Conservation (phyloP, 2,797 vertebrate species). For the Tinamus major region DNA sequence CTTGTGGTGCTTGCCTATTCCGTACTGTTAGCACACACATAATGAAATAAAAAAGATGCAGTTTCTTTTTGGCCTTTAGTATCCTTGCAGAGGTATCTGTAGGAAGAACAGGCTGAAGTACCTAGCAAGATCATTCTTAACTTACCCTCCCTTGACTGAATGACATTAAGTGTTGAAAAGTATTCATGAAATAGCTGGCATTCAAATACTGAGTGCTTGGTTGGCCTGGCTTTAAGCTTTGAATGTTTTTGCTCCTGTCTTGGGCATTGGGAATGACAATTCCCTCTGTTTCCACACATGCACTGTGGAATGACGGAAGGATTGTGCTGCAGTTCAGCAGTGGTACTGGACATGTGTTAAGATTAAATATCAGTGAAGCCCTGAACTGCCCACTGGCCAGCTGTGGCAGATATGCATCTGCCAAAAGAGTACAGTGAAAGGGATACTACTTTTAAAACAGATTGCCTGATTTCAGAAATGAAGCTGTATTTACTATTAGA, state of each 20-base stretch:
- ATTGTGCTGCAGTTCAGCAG: background rate
- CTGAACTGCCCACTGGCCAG: background rate
- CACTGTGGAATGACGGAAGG: background rate
- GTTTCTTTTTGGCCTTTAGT: background rate
- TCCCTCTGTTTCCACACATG: background rate
- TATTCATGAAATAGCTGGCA: no score
- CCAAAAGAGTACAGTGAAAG: background rate
- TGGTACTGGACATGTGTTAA: background rate
- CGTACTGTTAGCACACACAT: background rate
- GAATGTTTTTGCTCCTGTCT: background rate
- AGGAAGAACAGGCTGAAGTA: no score
- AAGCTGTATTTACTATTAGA: background rate
- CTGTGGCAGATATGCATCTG: background rate
- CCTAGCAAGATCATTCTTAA: background rate
- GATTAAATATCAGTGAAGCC: background rate
- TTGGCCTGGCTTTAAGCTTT: background rate
- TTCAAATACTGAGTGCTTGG: background rate
- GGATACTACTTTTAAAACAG: background rate
- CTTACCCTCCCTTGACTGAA: background rate
- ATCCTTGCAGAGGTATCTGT: background rate
- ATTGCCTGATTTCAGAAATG: background rate
- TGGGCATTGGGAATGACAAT: background rate
- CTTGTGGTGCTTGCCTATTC: background rate
- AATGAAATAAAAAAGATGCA: background rate
- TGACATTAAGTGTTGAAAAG: background rate